phyloP scores from a whole-genome alignment of 1,140 invertebrate genomes.

The Sarcophaga bullata region DNA sequence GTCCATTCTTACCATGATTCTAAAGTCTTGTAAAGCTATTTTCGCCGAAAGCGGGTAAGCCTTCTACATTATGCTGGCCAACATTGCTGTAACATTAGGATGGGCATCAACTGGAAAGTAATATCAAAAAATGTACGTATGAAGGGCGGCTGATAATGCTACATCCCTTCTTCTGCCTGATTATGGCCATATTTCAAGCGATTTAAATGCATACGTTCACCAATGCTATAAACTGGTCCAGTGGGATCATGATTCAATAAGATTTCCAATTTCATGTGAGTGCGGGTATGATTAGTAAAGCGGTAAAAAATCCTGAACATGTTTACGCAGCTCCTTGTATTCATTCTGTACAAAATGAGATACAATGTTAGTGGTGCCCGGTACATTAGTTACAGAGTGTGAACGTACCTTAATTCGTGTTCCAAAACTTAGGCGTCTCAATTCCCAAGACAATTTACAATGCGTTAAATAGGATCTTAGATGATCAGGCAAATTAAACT shows the following conservation, averaged over 20 bases:
- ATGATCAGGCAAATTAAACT: constrained; percentile 92
- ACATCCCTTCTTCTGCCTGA: constrained; percentile 98
- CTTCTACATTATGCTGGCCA: constrained; percentile 99
- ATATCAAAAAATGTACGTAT: no score
- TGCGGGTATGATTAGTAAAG: constrained; percentile 92
- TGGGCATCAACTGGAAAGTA: no score
- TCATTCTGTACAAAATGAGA: constrained; percentile 67
- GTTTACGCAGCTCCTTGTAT: constrained; percentile 87
- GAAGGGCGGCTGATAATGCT: no score
- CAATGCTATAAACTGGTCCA: constrained; percentile 89
- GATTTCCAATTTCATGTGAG: constrained; percentile 95
- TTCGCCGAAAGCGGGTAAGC: constrained; percentile 94
- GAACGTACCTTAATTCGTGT: constrained; percentile 97
- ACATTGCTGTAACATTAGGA: no score
- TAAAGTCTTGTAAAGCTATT: constrained; percentile 91
- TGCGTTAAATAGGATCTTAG: constrained; percentile 95
- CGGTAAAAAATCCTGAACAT: constrained; percentile 97
- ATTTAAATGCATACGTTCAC: constrained; percentile 93
- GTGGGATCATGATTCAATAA: constrained; percentile 92
- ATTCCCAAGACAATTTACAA: constrained; percentile 97
- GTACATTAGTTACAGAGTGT: no score
- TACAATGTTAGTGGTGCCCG: not conserved
- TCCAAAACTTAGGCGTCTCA: constrained; percentile 91
- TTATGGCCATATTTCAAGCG: constrained; percentile 97
- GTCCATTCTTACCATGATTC: constrained; percentile 93